Percentiles rank a stretch among this genome's conserved stretches.
Conservation (phyloP, 2,797 vertebrate genomes). For the Acanthornis magna region DNA sequence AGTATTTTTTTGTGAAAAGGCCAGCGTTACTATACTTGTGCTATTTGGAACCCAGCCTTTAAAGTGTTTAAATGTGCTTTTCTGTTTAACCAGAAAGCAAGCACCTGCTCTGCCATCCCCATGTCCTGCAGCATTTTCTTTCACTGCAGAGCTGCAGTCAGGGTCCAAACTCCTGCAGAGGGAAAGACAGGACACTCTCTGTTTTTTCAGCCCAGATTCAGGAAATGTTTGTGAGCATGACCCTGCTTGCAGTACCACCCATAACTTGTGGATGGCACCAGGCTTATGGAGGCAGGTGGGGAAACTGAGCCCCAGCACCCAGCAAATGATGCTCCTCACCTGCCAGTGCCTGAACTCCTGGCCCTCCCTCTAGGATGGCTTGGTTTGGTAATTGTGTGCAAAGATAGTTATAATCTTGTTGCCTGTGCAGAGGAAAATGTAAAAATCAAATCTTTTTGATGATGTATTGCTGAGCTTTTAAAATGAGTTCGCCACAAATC, state of each 20-base stretch:
- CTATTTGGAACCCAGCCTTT: not conserved
- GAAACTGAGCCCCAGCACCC: not conserved
- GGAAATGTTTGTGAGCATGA: not conserved
- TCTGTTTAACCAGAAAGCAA: not conserved
- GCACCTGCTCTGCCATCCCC: accelerated
- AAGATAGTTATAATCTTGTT: not conserved
- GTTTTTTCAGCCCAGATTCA: not conserved
- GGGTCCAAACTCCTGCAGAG: not conserved
- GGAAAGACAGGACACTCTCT: not conserved
- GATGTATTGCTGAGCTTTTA: not conserved
- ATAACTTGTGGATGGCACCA: not conserved
- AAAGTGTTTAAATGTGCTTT: not conserved
- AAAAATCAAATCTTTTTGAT: not conserved
- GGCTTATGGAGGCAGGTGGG: accelerated
- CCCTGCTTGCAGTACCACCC: not conserved
- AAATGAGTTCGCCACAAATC: not conserved
- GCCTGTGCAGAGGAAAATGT: not conserved
- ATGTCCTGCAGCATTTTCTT: not conserved
- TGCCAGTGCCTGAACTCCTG: accelerated
- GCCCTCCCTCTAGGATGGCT: not conserved
- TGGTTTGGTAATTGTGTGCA: not conserved
- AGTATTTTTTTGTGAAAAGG: not conserved
- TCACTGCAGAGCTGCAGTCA: accelerated
- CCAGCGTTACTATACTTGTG: not conserved
- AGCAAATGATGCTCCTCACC: not conserved